phyloP scores from a whole-genome alignment of 2,888 invertebrate genomes.

The Lycophotia porphyrea region DNA sequence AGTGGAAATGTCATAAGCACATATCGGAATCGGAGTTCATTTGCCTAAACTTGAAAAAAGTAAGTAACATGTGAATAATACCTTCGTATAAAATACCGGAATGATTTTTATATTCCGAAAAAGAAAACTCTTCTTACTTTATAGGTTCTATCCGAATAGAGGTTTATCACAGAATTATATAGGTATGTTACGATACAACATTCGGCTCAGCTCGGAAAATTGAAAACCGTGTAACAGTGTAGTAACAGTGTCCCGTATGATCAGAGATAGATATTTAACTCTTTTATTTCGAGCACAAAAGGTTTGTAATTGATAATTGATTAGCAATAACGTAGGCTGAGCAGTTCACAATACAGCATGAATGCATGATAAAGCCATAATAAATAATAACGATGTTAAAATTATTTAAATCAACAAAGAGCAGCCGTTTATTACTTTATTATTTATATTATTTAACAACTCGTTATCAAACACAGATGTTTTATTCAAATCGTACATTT shows the following conservation, averaged over 20 bases:
- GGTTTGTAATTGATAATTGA: neutral
- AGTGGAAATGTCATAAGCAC: neutral
- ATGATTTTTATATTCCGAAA: neutral
- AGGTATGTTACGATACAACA: too few species aligned
- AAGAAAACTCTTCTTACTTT: neutral
- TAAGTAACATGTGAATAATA: neutral
- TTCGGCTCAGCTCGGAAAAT: too few species aligned
- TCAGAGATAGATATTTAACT: too few species aligned
- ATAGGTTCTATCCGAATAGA: too few species aligned
- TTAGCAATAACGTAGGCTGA: neutral
- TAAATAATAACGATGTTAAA: constrained; percentile 12
- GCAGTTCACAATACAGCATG: constrained; percentile 2
- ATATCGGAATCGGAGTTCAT: neutral
- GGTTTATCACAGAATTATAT: too few species aligned
- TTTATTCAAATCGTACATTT: neutral
- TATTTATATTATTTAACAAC: constrained; percentile 33
- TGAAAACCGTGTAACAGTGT: too few species aligned
- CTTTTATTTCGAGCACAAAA: neutral
- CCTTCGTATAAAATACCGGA: neutral
- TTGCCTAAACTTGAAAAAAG: neutral
- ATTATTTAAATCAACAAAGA: constrained; percentile 34
- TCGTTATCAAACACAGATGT: constrained; percentile 27
- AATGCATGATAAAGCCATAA: constrained; percentile 28
- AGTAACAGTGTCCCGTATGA: too few species aligned
- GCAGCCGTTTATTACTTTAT: constrained; percentile 15